phyloP scores from a whole-genome alignment of 2,888 invertebrate genomes.

The Oxyteleia sp. region DNA sequence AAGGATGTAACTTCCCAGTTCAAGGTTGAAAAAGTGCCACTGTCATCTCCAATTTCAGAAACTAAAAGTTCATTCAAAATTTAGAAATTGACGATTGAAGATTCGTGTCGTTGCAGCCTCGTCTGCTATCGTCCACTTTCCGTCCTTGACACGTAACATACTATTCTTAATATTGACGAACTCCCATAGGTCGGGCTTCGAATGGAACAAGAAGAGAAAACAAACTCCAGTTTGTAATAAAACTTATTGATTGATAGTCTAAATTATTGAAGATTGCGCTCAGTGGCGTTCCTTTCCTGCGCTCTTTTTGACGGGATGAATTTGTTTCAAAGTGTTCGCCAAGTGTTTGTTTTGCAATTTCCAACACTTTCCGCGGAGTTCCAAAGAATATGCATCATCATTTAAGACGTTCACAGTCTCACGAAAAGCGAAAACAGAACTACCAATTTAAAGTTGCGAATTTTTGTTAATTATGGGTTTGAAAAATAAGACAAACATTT shows the following conservation, averaged over 20 bases:
- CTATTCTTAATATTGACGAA: conserved; percentile 34
- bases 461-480: conserved; percentile 41
- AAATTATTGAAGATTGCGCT: conserved; percentile 28
- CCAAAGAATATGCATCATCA: conserved; percentile 57
- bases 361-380: conserved; percentile 42
- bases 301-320: conserved; percentile 4
- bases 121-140: no score
- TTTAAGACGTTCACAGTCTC: conserved; percentile 43
- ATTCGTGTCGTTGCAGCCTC: no score
- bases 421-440: conserved; percentile 49
- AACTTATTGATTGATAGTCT: conserved; percentile 40
- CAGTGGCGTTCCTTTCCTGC: not conserved
- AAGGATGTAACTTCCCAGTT: no score
- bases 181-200: not conserved
- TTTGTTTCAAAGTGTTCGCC: conserved; percentile 32
- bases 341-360: conserved; percentile 41
- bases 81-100: no score
- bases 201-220: conserved; percentile 2
- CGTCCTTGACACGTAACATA: no score
- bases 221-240: conserved; percentile 14
- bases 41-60: no score
- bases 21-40: no score
- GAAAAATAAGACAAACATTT: conserved; percentile 15
- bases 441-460: conserved; percentile 32
- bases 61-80: no score